Evolutionary conservation across 1,140 invertebrate genomes (phyloP).

Genomic region (Solenopsis invicta): DNA sequence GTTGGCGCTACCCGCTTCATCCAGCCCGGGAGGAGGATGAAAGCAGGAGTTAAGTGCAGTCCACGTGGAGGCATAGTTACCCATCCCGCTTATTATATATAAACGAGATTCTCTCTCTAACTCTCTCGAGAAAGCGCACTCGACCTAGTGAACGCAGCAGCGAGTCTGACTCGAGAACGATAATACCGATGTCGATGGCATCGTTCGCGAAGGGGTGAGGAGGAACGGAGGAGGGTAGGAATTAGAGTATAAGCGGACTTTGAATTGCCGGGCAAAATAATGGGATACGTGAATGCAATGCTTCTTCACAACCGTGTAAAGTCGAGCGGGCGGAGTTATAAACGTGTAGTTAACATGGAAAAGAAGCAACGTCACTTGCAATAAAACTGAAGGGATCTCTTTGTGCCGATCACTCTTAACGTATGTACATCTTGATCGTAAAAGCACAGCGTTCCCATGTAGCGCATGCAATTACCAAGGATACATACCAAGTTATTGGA

Average conservation of each 20-base stretch:
- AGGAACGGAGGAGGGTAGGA: background rate
- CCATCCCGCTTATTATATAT: constrained; percentile 74
- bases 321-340: background rate
- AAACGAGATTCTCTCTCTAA: constrained; percentile 63
- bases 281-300: background rate
- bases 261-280: background rate
- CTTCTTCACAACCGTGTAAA: constrained; percentile 35
- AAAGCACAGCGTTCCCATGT: background rate
- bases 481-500: background rate
- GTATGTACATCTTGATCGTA: background rate
- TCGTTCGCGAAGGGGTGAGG: background rate
- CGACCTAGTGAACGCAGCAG: constrained; percentile 70
- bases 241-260: constrained; percentile 15
- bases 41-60: constrained; percentile 60
- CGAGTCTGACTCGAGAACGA: constrained; percentile 40
- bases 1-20: constrained; percentile 32
- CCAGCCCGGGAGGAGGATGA: background rate
- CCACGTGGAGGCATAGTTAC: constrained; percentile 62
- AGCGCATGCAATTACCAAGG: background rate
- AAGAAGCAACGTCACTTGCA: background rate
- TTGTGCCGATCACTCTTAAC: background rate
- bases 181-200: constrained; percentile 41
- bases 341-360: background rate
- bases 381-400: background rate
- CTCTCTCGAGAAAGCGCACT: constrained; percentile 64